Evolutionary conservation across 2,888 invertebrate genomes (phyloP), one percentile per base, ranked within the genome.

Genomic region (Drosophila subsilvestris): DNA sequence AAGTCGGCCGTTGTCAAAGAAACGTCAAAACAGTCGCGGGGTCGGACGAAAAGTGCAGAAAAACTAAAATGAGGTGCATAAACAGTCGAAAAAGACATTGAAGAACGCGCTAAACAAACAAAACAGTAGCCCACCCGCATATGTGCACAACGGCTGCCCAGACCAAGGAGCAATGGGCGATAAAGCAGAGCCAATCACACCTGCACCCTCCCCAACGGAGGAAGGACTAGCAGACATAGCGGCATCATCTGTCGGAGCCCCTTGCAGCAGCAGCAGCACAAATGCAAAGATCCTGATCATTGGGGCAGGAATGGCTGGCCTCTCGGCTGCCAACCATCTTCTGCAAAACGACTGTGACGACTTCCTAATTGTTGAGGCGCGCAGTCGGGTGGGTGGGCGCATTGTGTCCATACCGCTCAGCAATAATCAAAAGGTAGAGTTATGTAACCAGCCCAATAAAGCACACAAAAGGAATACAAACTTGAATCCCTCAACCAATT

Each of bases 271-370:
- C 57, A 42, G 51, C 56, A 53, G 61, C 32, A 81, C 77, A 68
- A 93, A 93, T 90, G 95, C 94, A 87, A 96, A 96, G 93, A 94
- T 97, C 78, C 92, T 97, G 82, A 97, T 97, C 88, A 94, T 97
- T 86, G 97, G 97, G 53, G 97, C 95, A 80, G 97, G 97, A 49
- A 90, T 92, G 90, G 96, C 97, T 73, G 97, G 97, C 49, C 92
- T 97, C 57, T 95, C 97, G 53, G 97, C 97, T 62, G 97, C 97
- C 56, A 96, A 96, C 93, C 95, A 96, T 91, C 93, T 97, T 75
- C 91, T 95, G 14, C 96, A 96, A 92, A 96, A 96, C 93, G 95
- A 95, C 69, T 95, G 95, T 92, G 94, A 94, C 74, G 95, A 97
- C 92, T 97, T 96, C 92, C 93, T 95, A 90, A 94, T 97, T 86